phyloP scores from a whole-genome alignment of 2,888 invertebrate genomes.

The Onchidella celtica region DNA sequence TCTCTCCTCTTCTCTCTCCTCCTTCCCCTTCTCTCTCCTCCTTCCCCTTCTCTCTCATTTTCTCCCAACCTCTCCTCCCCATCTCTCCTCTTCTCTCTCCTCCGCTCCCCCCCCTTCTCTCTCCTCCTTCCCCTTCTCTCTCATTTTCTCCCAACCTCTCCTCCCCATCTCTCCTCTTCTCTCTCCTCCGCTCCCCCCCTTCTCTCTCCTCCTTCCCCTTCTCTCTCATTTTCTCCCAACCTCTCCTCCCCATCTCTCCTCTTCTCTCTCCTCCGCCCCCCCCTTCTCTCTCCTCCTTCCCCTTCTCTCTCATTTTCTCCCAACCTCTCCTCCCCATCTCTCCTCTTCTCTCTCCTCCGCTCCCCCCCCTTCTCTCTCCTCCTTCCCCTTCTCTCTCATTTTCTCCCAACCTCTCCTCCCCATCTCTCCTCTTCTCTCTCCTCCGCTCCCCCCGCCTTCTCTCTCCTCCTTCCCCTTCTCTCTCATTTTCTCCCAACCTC shows the following conservation, averaged over 20 bases:
- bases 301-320: no score
- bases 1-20: neutral
- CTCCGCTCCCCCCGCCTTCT: neutral
- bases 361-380: neutral
- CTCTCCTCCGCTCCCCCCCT: neutral
- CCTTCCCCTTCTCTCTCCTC: neutral
- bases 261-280: no score
- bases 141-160: no score
- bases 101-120: neutral
- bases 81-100: neutral
- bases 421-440: no score
- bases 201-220: neutral
- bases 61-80: no score
- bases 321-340: no score
- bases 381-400: neutral
- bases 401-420: no score
- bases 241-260: no score
- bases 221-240: no score
- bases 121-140: neutral
- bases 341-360: neutral
- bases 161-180: neutral
- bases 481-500: no score
- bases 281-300: no score
- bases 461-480: neutral
- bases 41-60: neutral